phyloP scores from a whole-genome alignment of 2,113 vertebrate species.

The Psammodynastes pulverulentus region DNA sequence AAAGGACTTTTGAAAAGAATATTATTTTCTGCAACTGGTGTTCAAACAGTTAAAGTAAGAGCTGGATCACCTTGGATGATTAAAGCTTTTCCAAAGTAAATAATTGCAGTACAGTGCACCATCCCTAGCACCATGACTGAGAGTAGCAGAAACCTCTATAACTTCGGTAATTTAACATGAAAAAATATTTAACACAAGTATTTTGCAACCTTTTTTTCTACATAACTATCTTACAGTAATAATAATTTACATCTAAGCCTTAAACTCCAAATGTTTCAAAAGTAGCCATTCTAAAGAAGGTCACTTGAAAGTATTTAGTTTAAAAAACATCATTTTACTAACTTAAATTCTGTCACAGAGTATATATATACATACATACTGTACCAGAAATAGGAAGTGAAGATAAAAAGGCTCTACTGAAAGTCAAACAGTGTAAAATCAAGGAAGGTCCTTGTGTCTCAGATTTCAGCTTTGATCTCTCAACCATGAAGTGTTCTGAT shows the following conservation, averaged over 20 bases:
- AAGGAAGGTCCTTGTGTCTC: not conserved
- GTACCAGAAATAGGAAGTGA: conserved; percentile 1
- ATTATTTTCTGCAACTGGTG: conserved; percentile 19
- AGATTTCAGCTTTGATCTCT: not conserved
- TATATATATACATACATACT: not conserved
- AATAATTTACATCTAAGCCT: conserved; percentile 23
- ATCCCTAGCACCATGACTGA: conserved; percentile 33
- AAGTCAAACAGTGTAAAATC: not conserved
- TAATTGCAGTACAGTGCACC: conserved; percentile 2
- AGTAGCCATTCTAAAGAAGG: conserved; percentile 22
- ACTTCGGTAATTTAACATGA: not conserved
- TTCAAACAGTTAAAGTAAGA: conserved; percentile 38
- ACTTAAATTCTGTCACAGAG: conserved; percentile 26
- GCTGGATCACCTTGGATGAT: conserved; percentile 32
- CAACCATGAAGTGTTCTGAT: not conserved
- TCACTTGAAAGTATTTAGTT: not conserved
- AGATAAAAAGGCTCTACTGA: not conserved
- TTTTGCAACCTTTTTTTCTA: conserved; percentile 15
- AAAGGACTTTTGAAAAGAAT: conserved; percentile 25
- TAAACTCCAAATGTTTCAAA: conserved; percentile 26
- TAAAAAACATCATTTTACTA: conserved; percentile 28
- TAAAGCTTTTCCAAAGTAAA: conserved; percentile 24
- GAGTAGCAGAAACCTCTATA: not conserved
- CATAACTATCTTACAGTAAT: conserved; percentile 20
- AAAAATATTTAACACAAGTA: conserved; percentile 32